Conservation (phyloP, 1,140 invertebrate species). For the Amphibalanus amphitrite region DNA sequence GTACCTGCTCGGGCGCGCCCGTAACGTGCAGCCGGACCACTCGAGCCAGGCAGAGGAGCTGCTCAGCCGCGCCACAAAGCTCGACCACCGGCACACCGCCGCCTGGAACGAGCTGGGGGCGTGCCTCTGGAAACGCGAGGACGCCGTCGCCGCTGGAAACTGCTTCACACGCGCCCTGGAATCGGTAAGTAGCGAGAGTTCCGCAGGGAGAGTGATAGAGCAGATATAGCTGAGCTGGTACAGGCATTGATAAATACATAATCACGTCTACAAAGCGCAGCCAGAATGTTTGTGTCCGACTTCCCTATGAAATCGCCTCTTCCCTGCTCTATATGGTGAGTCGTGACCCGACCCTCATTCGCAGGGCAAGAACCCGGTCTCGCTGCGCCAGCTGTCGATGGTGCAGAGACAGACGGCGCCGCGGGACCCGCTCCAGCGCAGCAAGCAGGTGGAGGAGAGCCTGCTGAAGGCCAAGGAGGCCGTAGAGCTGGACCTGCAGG, state of each 20-base stretch:
- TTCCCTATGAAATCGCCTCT: conserved; percentile 2
- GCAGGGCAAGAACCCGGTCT: conserved; percentile 56
- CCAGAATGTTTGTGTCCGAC: background rate
- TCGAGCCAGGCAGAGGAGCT: conserved; percentile 48
- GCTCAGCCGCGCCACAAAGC: conserved; percentile 63
- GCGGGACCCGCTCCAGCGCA: conserved; percentile 56
- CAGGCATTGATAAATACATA: too few relatives aligned
- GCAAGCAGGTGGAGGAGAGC: conserved; percentile 67
- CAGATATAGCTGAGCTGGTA: background rate
- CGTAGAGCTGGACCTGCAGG: conserved; percentile 54
- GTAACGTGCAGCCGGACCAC: conserved; percentile 54
- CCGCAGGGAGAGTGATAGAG: background rate
- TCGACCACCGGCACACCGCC: conserved; percentile 58
- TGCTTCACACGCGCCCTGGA: conserved; percentile 66
- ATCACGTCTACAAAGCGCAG: background rate
- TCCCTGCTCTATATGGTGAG: too few relatives aligned
- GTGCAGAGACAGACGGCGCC: conserved; percentile 61
- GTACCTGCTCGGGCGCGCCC: conserved; percentile 45
- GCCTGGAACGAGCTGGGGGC: conserved; percentile 82
- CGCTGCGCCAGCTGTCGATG: conserved; percentile 67
- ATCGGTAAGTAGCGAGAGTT: conserved; percentile 37
- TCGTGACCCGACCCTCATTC: conserved; percentile 17
- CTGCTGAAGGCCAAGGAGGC: conserved; percentile 67
- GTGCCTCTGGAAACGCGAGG: conserved; percentile 73
- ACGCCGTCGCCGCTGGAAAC: conserved; percentile 59